Conservation (phyloP, 2,888 invertebrate species). For the Smittia sp. region DNA sequence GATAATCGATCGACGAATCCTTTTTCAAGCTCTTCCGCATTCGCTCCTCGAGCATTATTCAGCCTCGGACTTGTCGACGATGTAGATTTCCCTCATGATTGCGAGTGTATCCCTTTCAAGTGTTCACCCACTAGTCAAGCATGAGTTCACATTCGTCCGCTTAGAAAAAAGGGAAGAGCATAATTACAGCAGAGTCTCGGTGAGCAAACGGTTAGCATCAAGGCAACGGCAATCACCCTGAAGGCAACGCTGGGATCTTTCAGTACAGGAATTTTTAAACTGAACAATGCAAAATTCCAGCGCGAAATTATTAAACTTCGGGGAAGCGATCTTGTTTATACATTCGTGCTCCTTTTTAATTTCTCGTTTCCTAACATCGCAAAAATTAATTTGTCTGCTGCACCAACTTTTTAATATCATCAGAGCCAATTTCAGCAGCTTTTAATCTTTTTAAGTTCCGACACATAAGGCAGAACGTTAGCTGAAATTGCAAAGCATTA, state of each 20-base stretch:
- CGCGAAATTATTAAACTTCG: no score
- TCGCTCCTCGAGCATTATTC: background rate
- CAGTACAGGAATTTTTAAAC: no score
- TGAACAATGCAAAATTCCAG: no score
- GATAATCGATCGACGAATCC: conserved; percentile 34
- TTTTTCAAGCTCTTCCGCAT: background rate
- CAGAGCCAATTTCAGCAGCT: background rate
- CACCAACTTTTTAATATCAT: no score
- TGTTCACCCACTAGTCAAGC: background rate
- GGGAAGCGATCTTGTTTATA: no score
- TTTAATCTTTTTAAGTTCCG: background rate
- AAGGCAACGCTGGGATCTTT: no score
- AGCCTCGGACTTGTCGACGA: background rate
- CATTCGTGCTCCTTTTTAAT: no score
- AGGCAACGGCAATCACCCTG: no score
- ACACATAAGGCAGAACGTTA: background rate
- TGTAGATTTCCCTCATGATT: background rate
- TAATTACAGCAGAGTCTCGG: background rate
- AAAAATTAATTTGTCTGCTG: no score
- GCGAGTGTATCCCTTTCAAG: background rate
- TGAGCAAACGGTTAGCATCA: background rate
- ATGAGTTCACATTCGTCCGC: background rate
- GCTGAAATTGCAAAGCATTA: background rate
- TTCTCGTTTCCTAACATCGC: no score
- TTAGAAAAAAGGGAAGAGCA: background rate